Conservation (phyloP, 2,113 vertebrate species). For the Pelecanus crispus region DNA sequence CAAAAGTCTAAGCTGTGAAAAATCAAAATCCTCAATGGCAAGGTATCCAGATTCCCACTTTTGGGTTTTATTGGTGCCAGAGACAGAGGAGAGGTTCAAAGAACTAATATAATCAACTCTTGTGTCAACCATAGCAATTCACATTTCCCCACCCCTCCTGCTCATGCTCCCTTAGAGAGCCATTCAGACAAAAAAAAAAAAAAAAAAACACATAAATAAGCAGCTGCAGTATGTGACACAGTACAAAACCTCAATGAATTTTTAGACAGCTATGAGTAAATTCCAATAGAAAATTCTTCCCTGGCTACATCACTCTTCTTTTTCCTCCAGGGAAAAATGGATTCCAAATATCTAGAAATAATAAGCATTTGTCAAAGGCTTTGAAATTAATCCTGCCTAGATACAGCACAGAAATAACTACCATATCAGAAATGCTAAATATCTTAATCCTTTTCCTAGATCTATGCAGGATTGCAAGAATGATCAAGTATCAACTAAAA, state of each 20-base stretch:
- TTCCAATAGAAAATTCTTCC: background rate
- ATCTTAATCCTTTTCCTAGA: background rate
- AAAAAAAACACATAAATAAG: background rate
- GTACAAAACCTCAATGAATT: background rate
- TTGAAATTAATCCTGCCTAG: background rate
- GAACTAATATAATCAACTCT: background rate
- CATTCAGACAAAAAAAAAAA: background rate
- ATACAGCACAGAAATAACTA: background rate
- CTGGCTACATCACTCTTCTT: background rate
- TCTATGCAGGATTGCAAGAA: background rate
- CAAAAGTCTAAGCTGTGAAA: background rate
- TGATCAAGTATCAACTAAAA: background rate
- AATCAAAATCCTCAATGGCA: background rate
- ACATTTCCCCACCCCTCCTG: background rate
- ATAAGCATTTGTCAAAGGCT: background rate
- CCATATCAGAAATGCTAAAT: background rate
- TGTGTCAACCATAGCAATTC: background rate
- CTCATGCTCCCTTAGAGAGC: background rate
- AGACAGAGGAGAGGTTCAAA: background rate
- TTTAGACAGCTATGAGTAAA: background rate
- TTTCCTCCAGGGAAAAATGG: background rate
- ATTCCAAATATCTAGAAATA: background rate
- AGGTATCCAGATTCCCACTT: background rate
- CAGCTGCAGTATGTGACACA: too few species aligned
- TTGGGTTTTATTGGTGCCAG: background rate